phyloP scores from a whole-genome alignment of 1,140 invertebrate genomes.

The Drosophila pachea region DNA sequence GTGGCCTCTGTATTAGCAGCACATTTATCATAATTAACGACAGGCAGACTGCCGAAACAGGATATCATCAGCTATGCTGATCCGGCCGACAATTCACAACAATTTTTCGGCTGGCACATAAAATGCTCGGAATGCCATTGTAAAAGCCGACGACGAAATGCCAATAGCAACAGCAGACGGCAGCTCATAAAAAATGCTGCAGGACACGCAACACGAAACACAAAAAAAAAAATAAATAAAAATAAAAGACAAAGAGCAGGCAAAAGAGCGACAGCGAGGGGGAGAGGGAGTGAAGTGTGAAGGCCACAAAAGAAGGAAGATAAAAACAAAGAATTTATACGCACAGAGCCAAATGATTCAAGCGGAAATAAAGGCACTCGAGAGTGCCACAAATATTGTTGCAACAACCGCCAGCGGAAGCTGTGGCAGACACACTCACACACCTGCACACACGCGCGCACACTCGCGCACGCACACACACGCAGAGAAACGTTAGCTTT shows the following conservation, averaged over 20 bases:
- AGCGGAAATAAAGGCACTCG: slow-evolving; percentile 73
- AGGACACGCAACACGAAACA: slow-evolving; percentile 18
- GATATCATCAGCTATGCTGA: slow-evolving; percentile 12
- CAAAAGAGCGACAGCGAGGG: too few species aligned
- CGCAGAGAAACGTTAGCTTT: slow-evolving; percentile 32
- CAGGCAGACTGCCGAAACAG: not conserved
- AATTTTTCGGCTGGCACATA: slow-evolving; percentile 18
- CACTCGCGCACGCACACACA: not conserved
- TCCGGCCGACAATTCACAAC: slow-evolving; percentile 43
- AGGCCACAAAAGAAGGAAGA: slow-evolving; percentile 17
- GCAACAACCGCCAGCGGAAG: slow-evolving; percentile 43
- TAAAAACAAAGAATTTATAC: slow-evolving; percentile 61
- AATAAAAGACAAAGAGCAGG: too few species aligned
- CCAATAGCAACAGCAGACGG: slow-evolving; percentile 32
- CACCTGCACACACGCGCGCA: not conserved
- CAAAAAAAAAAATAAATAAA: too few species aligned
- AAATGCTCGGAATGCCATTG: slow-evolving; percentile 65
- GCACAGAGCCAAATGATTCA: slow-evolving; percentile 65
- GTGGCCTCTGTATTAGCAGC: slow-evolving; percentile 54
- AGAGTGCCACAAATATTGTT: slow-evolving; percentile 65
- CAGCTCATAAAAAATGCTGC: slow-evolving; percentile 65
- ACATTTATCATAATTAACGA: slow-evolving; percentile 72
- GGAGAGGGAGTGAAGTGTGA: not conserved
- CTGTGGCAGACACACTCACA: slow-evolving; percentile 22
- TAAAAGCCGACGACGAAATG: slow-evolving; percentile 31